Conservation (phyloP, 1,140 invertebrate genomes). For the Ctenoplectra terminalis region DNA sequence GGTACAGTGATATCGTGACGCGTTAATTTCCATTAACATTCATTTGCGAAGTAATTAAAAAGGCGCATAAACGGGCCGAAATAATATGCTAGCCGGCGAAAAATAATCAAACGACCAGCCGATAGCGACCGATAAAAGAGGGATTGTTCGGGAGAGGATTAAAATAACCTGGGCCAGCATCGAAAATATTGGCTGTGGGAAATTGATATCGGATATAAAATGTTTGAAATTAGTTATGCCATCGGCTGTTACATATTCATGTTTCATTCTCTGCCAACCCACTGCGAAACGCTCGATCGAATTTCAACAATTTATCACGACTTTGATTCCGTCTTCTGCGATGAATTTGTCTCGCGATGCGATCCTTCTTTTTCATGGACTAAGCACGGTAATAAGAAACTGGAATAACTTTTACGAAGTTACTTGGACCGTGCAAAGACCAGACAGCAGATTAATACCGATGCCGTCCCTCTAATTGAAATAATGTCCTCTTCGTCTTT, state of each 20-base stretch:
- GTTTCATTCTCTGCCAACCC: background rate
- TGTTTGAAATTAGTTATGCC: slow-evolving; percentile 58
- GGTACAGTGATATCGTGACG: background rate
- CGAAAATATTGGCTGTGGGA: slow-evolving; percentile 59
- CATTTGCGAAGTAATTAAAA: slow-evolving; percentile 51
- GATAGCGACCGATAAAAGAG: slow-evolving; percentile 43
- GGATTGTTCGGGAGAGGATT: slow-evolving; percentile 44
- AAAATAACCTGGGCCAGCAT: slow-evolving; percentile 51
- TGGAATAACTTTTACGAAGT: slow-evolving; percentile 59
- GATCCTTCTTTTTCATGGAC: background rate
- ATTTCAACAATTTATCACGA: slow-evolving; percentile 68
- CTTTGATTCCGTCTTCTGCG: slow-evolving; percentile 14
- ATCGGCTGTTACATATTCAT: slow-evolving; percentile 64
- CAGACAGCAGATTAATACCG: slow-evolving; percentile 50
- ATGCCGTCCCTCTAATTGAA: slow-evolving; percentile 61
- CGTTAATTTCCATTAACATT: slow-evolving; percentile 34
- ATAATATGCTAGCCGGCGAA: slow-evolving; percentile 17
- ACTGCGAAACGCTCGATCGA: slow-evolving; percentile 34
- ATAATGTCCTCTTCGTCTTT: slow-evolving; percentile 57
- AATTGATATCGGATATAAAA: slow-evolving; percentile 65
- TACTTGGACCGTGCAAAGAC: slow-evolving; percentile 53
- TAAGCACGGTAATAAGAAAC: slow-evolving; percentile 28
- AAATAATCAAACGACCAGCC: slow-evolving; percentile 39
- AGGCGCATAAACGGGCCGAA: slow-evolving; percentile 25
- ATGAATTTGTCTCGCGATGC: slow-evolving; percentile 18